Evolutionary conservation across 2,888 invertebrate genomes (phyloP).

Genomic region (Rhingia campestris): DNA sequence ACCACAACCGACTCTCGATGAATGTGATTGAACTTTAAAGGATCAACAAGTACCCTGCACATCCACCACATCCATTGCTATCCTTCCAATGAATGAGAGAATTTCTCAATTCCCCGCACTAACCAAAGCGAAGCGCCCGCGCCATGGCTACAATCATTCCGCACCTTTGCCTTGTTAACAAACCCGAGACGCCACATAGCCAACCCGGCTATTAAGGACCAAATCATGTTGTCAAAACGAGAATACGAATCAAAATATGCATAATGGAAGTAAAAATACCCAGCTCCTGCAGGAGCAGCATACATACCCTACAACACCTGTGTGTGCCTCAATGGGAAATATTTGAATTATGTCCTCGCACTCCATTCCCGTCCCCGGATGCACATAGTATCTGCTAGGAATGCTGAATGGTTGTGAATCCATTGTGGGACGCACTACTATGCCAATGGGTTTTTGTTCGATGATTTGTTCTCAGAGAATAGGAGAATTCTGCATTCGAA

Average conservation of each 20-base stretch:
- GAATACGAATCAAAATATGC: constrained; percentile 55
- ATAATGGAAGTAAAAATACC: constrained; percentile 44
- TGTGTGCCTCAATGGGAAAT: constrained; percentile 21
- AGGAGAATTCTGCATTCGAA: constrained; percentile 59
- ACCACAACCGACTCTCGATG: constrained; percentile 1
- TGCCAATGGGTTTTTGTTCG: constrained; percentile 50
- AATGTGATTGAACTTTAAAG: constrained; percentile 56
- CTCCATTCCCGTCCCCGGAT: neutral
- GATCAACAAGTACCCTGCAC: constrained; percentile 55
- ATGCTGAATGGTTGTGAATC: neutral
- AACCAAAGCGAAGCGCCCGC: constrained; percentile 22
- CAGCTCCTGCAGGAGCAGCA: neutral
- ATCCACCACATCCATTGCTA: constrained; percentile 9
- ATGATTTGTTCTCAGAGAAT: constrained; percentile 60
- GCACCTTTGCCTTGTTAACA: constrained; percentile 9
- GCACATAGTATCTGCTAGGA: neutral
- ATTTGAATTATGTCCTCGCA: constrained; percentile 64
- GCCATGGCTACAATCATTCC: constrained; percentile 17
- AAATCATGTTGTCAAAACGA: constrained; percentile 72
- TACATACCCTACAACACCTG: neutral
- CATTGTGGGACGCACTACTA: constrained; percentile 32
- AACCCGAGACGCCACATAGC: neutral
- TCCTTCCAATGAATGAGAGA: constrained; percentile 11
- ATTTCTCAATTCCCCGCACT: neutral
- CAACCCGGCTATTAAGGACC: constrained; percentile 50